Base-by-base conservation (phyloP, 35 echinoderm and acorn worm genomes). In the Amphiura filiformis region DNA sequence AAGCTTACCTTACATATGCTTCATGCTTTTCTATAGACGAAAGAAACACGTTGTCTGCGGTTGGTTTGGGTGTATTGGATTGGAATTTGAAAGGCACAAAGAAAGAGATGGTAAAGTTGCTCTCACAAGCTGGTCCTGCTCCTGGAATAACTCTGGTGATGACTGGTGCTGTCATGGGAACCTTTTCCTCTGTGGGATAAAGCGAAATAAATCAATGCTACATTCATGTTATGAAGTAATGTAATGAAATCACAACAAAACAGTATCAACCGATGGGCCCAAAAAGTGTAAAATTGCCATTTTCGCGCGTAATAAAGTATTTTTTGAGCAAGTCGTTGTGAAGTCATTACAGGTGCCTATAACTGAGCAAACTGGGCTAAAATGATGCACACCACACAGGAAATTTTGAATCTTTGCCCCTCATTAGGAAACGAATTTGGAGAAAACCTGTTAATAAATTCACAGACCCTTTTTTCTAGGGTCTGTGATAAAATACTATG, bases 121-220 rank as follows among this genome's bases (percentile, higher is more conserved):
- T 90, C 12, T 84, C 88, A 41, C 92, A 94, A 26, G 88, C 88
- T 75, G 92, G 92, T 9, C 92, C 92, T 31, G 41, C 76, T 13
- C 88, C 92, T 77, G 92, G 92, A 13, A 81, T 42, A 20, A 94
- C 84, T 78, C 88, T 65, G 44, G 78, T 86, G 33, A 39, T 87
- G 9, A 94, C 92, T 1, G 92, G 92, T 0, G 65, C 92, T 52
- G 92, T 94, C 92, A 94, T 94, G 14, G 82, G 80, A 44, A 94
- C 38, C 65, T 94, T 90, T n/a, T 28, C 57, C 37, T 42, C 92
- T 94, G 78, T 13, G 76, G 39, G n/a, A n/a, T n/a, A n/a, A n/a
- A n/a, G 33, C 0, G n/a, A 81, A 79, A 88, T 0, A 39, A 39
- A 88, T 32, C 13, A 40, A 15, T 13, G 12, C 26, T 9, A 5